Percentiles rank a stretch among this genome's conserved stretches.
Evolutionary conservation across 2,113 vertebrate genomes (phyloP).

Genomic region (Camelus bactrianus): DNA sequence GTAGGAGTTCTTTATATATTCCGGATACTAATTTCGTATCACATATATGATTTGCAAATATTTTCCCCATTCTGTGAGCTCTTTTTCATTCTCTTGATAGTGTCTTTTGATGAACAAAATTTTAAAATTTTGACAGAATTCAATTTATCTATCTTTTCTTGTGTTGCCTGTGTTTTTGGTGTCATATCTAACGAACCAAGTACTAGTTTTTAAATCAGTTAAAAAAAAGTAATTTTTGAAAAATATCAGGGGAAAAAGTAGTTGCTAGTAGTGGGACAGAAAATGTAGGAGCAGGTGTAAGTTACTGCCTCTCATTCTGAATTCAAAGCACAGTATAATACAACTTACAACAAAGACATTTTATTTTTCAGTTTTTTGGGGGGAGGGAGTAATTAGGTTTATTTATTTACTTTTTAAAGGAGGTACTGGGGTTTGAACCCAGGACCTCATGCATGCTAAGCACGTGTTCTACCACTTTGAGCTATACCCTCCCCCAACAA

Average conservation of each 20-base stretch:
- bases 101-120: not conserved
- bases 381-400: too few relatives aligned
- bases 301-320: not conserved
- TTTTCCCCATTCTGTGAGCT: not conserved
- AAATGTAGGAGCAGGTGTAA: not conserved
- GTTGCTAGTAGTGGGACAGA: not conserved
- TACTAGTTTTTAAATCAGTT: not conserved
- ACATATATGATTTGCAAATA: not conserved
- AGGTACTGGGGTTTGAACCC: too few relatives aligned
- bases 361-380: too few relatives aligned
- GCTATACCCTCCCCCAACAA: too few relatives aligned
- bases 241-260: not conserved
- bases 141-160: not conserved
- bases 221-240: not conserved
- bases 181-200: not conserved
- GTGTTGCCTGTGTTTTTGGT: not conserved
- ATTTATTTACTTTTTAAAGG: too few relatives aligned
- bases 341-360: not conserved
- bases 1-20: conserved; percentile 8
- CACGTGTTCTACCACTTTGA: too few relatives aligned
- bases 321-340: conserved; percentile 16
- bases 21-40: not conserved
- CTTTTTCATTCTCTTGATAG: not conserved
- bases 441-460: too few relatives aligned
- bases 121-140: conserved; percentile 12